Base-by-base conservation (phyloP, 2,113 vertebrate species). In the Paradoxurus hermaphroditus region DNA sequence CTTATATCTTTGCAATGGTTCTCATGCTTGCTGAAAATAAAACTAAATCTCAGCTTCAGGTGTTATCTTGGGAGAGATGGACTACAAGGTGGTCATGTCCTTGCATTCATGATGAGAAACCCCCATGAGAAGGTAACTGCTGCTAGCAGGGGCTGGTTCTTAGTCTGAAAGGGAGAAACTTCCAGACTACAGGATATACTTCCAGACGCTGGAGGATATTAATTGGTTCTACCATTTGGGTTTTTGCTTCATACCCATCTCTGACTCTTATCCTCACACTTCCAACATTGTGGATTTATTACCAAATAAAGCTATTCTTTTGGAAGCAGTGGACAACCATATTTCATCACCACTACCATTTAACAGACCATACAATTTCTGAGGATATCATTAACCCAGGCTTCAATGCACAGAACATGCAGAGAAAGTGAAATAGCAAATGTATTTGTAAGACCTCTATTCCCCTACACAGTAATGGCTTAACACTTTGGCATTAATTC, bases 401-500 rank as follows among this genome's bases (percentile, higher is more conserved):
- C 78, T 97, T 95, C 96, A 97, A 95, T 92, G 86, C 0, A 44
- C 18, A 94, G 12, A 97, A 98, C 97, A 98, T 51, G 82, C 93
- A 95, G 89, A 0, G 0, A 72, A 95, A 97, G 95, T 92, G 94
- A 97, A 98, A 98, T 96, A 92, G 96, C 82, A 98, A 97, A 98
- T 97, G 86, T 98, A 94, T 98, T 97, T 97, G 93, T 78, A 94
- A 98, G 98, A 95, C 96, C 97, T 94, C 88, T 96, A 97, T 97
- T 88, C 97, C 98, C 94, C 95, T 93, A 95, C 97, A 98, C 67
- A 95, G 98, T 98, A 98, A 99, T 98, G 98, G 98, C 97, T 98
- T 98, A 98, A 98, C 97, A 97, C 98, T 98, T 97, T 98, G 97
- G 92, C 98, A 98, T 98, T 98, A 98, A 98, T 98, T 91, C 97